phyloP scores from a whole-genome alignment of 1,140 invertebrate species.

The Plectus sambesii region DNA sequence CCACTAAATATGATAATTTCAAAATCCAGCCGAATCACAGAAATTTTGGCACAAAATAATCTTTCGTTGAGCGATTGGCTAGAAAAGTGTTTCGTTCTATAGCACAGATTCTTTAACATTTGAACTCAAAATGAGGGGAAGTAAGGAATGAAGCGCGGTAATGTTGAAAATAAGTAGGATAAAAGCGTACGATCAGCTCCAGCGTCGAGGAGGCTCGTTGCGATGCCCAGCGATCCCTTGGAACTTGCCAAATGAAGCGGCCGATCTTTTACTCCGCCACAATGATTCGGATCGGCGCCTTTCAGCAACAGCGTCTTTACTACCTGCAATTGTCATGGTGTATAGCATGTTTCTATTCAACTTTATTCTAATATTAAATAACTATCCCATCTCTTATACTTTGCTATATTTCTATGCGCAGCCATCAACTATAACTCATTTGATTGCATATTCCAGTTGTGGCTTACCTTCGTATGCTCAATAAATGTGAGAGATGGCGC shows the following conservation, averaged over 20 bases:
- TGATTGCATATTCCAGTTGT: too few species aligned
- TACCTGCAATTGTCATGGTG: conserved; percentile 38
- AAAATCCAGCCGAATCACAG: neutral
- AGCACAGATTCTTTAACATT: conserved; percentile 25
- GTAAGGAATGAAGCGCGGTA: neutral
- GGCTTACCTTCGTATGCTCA: too few species aligned
- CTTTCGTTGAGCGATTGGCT: neutral
- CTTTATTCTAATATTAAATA: conserved; percentile 2
- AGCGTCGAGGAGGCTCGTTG: conserved; percentile 47
- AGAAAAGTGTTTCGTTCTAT: too few species aligned
- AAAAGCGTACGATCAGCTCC: conserved; percentile 45
- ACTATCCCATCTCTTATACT: conserved; percentile 3
- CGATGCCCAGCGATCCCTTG: conserved; percentile 46
- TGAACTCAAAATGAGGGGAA: conserved; percentile 8
- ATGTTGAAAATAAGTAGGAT: neutral
- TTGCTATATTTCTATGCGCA: too few species aligned
- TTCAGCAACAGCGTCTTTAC: conserved; percentile 46
- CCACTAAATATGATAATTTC: neutral
- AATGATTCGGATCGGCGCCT: conserved; percentile 49
- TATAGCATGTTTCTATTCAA: neutral
- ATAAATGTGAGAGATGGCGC: neutral
- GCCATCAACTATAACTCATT: too few species aligned
- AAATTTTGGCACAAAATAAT: neutral
- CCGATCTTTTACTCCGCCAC: conserved; percentile 49
- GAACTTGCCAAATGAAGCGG: conserved; percentile 50